Percentiles rank a stretch among this genome's conserved stretches.
Evolutionary conservation across 2,113 vertebrate genomes (phyloP).

Genomic region (Myocastor coypus): DNA sequence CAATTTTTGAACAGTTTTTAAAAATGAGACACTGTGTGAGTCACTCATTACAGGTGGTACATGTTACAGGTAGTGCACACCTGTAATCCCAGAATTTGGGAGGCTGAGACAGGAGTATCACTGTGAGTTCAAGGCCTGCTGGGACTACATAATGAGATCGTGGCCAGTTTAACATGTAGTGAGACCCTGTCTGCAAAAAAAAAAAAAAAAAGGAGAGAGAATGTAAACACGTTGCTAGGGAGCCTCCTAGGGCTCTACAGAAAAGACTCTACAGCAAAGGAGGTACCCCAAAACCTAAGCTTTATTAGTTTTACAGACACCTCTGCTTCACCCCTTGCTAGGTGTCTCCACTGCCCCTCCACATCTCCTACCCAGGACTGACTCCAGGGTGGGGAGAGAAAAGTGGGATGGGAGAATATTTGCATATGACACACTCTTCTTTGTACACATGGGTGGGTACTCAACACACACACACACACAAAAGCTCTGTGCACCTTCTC

Average conservation of each 20-base stretch:
- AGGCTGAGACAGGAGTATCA: no score
- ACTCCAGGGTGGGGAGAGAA: neutral
- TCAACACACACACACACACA: accelerated
- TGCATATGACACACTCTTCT: neutral
- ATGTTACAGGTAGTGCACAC: neutral
- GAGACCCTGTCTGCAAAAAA: neutral
- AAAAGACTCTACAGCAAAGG: neutral
- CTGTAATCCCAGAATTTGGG: no score
- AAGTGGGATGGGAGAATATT: neutral
- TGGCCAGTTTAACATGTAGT: neutral
- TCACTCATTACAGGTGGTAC: neutral
- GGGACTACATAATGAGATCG: neutral
- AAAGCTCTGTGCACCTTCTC: neutral
- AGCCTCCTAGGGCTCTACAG: neutral
- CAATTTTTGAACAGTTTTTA: neutral
- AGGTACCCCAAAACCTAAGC: neutral
- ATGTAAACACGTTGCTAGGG: neutral
- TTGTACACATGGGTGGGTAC: neutral
- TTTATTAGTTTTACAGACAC: neutral
- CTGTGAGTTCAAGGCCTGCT: neutral
- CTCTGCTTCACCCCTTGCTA: neutral
- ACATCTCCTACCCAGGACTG: neutral
- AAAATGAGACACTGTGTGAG: neutral
- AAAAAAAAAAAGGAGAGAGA: neutral
- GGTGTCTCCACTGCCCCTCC: neutral